phyloP scores from a whole-genome alignment of 1,140 invertebrate genomes.

The Parasteatoda tepidariorum region DNA sequence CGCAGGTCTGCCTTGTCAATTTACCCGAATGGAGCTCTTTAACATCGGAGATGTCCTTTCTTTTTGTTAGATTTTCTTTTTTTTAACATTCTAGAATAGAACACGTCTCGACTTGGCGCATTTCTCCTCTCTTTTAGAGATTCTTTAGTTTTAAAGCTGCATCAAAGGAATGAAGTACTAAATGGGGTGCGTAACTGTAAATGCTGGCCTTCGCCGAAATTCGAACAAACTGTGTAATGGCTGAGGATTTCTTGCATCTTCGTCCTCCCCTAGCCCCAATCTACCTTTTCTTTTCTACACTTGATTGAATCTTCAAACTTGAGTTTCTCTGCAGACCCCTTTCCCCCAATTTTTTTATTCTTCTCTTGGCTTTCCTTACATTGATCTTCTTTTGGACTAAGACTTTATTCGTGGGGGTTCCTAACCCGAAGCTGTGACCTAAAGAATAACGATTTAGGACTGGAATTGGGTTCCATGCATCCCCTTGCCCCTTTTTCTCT shows the following conservation, averaged over 20 bases:
- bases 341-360: not conserved
- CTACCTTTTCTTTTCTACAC: not conserved
- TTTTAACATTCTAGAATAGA: not conserved
- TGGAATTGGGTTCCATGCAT: conserved; percentile 37
- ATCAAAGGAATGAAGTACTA: conserved; percentile 46
- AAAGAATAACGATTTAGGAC: conserved; percentile 51
- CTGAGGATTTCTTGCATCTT: conserved; percentile 25
- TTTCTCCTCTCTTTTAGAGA: not conserved
- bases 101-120: not conserved
- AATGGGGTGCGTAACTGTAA: conserved; percentile 36
- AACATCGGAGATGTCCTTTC: conserved; percentile 11
- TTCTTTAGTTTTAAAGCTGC: conserved; percentile 25
- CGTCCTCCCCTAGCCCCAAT: not conserved
- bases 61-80: not conserved
- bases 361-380: not conserved
- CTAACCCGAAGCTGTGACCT: conserved; percentile 24
- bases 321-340: conserved; percentile 5
- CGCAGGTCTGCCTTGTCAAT: conserved; percentile 14
- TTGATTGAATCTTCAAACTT: conserved; percentile 53
- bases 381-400: conserved; percentile 4
- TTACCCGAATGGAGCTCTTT: conserved; percentile 31
- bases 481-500: not conserved
- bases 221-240: conserved; percentile 40
- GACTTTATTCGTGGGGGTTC: conserved; percentile 34
- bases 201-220: conserved; percentile 6